These are phyloP conservation scores for Blastobasis lacticolella DNA, from an alignment of 2,888 invertebrate genomes.

Conservation along the genomic window DNA sequence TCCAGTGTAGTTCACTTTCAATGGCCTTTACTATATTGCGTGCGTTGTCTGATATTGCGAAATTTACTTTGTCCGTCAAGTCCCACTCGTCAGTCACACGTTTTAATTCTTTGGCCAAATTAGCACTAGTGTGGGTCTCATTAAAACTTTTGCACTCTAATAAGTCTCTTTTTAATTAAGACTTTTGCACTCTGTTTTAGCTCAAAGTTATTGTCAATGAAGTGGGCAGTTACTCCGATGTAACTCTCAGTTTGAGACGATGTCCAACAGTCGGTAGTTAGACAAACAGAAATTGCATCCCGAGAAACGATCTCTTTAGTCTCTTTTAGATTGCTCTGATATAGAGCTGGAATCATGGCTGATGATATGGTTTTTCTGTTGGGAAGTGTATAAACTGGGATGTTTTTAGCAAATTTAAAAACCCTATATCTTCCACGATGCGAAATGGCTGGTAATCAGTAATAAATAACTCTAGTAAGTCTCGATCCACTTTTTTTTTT, in stretches of 20 bases:
- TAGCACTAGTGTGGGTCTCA: not conserved
- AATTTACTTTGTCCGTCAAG: conserved; percentile 12
- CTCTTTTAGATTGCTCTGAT: not conserved
- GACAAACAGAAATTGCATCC: not conserved
- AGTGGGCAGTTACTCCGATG: not conserved
- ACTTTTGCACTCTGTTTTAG: no score
- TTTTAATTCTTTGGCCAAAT: not conserved
- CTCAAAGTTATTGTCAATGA: not conserved
- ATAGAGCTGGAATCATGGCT: not conserved
- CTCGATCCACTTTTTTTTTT: not conserved
- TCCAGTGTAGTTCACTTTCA: conserved; percentile 8
- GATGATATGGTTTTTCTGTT: not conserved
- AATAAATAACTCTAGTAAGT: not conserved
- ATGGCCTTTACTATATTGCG: conserved; percentile 13
- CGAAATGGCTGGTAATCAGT: not conserved
- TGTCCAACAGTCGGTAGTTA: not conserved
- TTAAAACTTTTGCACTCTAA: not conserved
- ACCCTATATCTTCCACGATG: not conserved
- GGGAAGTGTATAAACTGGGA: not conserved
- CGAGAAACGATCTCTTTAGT: not conserved
- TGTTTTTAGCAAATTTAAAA: not conserved
- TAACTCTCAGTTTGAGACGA: not conserved
- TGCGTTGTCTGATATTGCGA: conserved; percentile 14
- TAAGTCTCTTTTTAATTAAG: no score
- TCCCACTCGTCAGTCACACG: conserved; percentile 3